Evolutionary conservation across 2,888 invertebrate species (phyloP).

Genomic region (Leptopilina drosophilae): DNA sequence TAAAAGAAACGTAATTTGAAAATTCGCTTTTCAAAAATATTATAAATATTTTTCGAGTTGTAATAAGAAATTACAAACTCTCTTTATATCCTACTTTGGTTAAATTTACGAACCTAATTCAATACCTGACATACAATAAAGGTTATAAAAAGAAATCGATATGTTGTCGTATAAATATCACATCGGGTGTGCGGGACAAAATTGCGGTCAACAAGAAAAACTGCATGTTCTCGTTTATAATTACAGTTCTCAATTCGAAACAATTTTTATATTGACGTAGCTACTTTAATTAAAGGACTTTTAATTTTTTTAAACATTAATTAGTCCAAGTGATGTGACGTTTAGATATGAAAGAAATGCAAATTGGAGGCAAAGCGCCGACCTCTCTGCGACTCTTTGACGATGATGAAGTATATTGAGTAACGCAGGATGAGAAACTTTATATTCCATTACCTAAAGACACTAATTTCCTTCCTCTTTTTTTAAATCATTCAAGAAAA

Average conservation of each 20-base stretch:
- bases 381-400: conserved; percentile 5
- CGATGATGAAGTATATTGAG: neutral
- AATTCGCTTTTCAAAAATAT: neutral
- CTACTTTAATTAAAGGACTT: neutral
- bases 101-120: neutral
- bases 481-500: no score
- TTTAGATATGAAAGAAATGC: neutral
- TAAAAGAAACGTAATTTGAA: neutral
- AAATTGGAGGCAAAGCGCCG: neutral
- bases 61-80: no score
- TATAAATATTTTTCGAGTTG: neutral
- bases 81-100: no score
- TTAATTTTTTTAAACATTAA: neutral
- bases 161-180: conserved; percentile 21
- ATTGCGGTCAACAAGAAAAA: conserved; percentile 21
- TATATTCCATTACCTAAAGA: neutral
- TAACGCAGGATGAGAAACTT: neutral
- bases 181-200: conserved; percentile 8
- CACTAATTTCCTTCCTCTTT: no score
- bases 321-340: neutral
- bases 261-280: neutral
- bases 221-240: conserved; percentile 12
- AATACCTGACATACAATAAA: neutral
- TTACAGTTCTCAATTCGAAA: neutral
- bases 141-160: conserved; percentile 13